These are phyloP conservation scores for Leptarthrus brevirostris DNA, from an alignment of 2,888 invertebrate genomes.

Conservation along the genomic window DNA sequence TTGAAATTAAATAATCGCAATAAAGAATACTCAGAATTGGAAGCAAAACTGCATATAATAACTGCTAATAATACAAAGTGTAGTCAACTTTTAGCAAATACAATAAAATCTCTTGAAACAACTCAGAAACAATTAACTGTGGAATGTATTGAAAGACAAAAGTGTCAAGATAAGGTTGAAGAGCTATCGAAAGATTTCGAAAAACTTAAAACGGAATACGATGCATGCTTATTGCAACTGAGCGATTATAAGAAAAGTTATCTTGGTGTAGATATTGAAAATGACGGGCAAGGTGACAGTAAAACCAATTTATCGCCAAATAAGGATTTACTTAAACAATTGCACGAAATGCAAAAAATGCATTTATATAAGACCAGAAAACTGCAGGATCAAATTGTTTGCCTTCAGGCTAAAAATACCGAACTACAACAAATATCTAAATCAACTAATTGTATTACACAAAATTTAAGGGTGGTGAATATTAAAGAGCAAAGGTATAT, in stretches of 20 bases:
- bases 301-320: not conserved
- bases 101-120: not conserved
- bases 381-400: conserved; percentile 40
- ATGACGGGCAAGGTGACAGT: not conserved
- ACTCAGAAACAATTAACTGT: not conserved
- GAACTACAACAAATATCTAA: conserved; percentile 10
- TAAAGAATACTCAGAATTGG: not conserved
- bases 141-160: not conserved
- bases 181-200: conserved; percentile 2
- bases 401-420: not conserved
- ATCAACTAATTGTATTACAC: too few species aligned
- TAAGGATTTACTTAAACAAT: not conserved
- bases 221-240: conserved; percentile 1
- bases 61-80: not conserved
- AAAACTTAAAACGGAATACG: not conserved
- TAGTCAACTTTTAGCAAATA: not conserved
- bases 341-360: conserved; percentile 51
- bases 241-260: not conserved
- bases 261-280: not conserved
- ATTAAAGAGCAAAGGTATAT: not conserved
- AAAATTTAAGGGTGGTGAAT: too few species aligned
- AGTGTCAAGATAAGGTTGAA: not conserved
- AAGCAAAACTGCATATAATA: not conserved
- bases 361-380: conserved; percentile 51
- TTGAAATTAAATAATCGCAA: not conserved